Evolutionary conservation across 2,113 vertebrate genomes (phyloP).

Genomic region (Butastur rufipennis): DNA sequence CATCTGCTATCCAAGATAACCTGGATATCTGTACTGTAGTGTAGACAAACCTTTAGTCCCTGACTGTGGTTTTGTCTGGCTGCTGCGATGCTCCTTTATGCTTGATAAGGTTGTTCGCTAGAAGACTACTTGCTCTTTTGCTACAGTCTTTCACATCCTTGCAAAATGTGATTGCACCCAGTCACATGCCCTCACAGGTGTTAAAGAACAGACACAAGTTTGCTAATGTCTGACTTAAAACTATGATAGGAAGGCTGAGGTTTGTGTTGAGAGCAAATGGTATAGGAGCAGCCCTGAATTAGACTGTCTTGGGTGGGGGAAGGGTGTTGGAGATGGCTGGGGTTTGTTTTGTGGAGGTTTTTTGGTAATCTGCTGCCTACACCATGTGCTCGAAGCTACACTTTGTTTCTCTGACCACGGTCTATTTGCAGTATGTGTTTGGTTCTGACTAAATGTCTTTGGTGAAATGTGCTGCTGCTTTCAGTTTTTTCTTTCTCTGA

Average conservation of each 20-base stretch:
- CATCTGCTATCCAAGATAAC: background rate
- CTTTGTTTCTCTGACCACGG: background rate
- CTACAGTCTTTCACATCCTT: background rate
- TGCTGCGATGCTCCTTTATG: background rate
- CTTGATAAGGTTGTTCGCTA: background rate
- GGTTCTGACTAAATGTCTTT: background rate
- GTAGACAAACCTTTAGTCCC: background rate
- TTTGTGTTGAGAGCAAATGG: background rate
- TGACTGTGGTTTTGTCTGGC: background rate
- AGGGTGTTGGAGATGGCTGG: background rate
- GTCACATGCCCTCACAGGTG: background rate
- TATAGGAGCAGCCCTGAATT: background rate
- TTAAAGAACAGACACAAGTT: background rate
- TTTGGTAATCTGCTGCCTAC: background rate
- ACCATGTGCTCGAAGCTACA: fast-evolving
- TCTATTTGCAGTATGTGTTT: fast-evolving
- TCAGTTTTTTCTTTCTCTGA: background rate
- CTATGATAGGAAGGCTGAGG: background rate
- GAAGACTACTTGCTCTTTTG: background rate
- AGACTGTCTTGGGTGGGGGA: background rate
- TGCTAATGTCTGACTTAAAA: background rate
- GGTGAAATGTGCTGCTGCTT: background rate
- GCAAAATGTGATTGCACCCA: fast-evolving
- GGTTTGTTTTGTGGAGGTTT: background rate
- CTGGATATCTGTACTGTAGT: background rate